Conservation (phyloP, 2,797 vertebrate species). For the Petrocephalus schoutedeni region DNA sequence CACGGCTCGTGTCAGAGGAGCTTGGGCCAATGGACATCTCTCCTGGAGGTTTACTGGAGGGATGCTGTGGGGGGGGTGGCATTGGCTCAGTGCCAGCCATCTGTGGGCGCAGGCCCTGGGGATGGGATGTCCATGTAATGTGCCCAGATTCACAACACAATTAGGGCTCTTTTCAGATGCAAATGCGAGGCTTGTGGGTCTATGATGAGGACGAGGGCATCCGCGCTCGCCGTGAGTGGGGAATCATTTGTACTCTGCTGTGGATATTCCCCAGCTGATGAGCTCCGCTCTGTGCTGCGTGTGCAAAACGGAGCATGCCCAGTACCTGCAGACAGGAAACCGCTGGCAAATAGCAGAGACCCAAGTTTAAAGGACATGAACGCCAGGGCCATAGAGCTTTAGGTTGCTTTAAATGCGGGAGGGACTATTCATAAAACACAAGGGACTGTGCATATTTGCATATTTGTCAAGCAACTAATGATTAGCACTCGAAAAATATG, state of each 20-base stretch:
- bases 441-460: neutral
- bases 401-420: neutral
- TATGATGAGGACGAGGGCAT: slow-evolving; percentile 34
- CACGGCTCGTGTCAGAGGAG: neutral
- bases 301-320: neutral
- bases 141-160: slow-evolving; percentile 46
- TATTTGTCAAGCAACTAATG: neutral
- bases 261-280: slow-evolving; percentile 9
- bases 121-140: slow-evolving; percentile 42
- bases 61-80: neutral
- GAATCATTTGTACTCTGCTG: neutral
- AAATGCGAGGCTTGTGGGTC: slow-evolving; percentile 43
- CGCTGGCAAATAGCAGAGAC: neutral
- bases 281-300: neutral
- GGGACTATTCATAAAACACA: neutral
- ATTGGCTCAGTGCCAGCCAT: slow-evolving; percentile 20
- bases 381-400: neutral
- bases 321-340: neutral
- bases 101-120: slow-evolving; percentile 19
- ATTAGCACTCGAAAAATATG: neutral
- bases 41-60: neutral
- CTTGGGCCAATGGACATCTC: slow-evolving; percentile 5
- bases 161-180: slow-evolving; percentile 48
- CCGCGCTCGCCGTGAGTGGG: neutral
- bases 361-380: neutral